Evolutionary conservation across 2,888 invertebrate species (phyloP).

Genomic region (Tortrix viridana): DNA sequence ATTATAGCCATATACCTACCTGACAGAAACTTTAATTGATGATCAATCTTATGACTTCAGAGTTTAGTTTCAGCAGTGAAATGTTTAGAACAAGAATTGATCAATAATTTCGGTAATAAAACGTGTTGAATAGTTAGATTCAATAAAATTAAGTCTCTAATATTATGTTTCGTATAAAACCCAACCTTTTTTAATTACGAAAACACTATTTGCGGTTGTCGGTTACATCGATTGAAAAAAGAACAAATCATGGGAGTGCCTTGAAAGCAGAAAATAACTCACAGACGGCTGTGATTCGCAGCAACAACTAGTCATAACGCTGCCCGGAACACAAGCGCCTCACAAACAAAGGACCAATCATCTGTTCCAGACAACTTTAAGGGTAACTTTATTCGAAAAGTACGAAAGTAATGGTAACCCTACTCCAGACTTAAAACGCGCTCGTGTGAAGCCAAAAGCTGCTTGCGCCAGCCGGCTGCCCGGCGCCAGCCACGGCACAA

Average conservation of each 20-base stretch:
- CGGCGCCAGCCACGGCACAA: constrained; percentile 56
- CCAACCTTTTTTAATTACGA: too few species aligned
- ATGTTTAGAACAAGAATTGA: too few species aligned
- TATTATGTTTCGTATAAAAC: too few species aligned
- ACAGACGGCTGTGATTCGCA: neutral
- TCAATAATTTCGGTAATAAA: too few species aligned
- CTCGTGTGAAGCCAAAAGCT: constrained; percentile 56
- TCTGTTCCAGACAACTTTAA: constrained; percentile 35
- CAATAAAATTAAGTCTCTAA: too few species aligned
- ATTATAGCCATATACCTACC: too few species aligned
- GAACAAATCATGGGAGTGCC: neutral
- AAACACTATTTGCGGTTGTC: constrained; percentile 5
- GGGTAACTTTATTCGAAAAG: constrained; percentile 20
- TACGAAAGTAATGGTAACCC: constrained; percentile 8
- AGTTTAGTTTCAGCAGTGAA: too few species aligned
- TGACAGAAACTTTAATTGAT: too few species aligned
- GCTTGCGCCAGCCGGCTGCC: constrained; percentile 49
- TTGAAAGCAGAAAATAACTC: constrained; percentile 14
- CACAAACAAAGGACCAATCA: constrained; percentile 37
- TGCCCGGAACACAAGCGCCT: constrained; percentile 15
- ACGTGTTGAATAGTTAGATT: too few species aligned
- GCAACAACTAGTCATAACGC: constrained; percentile 5
- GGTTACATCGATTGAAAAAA: constrained; percentile 23
- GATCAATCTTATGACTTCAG: too few species aligned
- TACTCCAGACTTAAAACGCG: constrained; percentile 12